A percentile compares a stretch with the other conserved stretches of the same genome.
These are phyloP conservation scores for Turdus rufiventris DNA, from an alignment of 2,113 vertebrate genomes.

Conservation along the genomic window DNA sequence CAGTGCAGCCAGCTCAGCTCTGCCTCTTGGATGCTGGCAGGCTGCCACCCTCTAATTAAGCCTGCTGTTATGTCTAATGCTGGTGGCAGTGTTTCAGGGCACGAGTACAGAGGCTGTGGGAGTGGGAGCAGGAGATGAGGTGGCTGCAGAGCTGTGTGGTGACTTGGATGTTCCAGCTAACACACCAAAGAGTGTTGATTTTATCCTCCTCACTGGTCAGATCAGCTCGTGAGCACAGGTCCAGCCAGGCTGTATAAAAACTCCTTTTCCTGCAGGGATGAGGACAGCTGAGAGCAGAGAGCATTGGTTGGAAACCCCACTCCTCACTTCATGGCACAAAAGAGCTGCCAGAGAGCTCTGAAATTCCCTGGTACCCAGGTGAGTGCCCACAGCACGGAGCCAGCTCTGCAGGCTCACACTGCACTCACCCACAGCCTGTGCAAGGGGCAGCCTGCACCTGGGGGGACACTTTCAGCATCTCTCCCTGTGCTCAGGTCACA, in stretches of 20 bases:
- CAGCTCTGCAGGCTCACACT: neutral
- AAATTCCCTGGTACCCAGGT: neutral
- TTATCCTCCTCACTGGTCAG: neutral
- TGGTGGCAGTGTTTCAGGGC: neutral
- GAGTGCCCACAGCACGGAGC: neutral
- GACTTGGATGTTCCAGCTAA: neutral
- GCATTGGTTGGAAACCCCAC: fast-evolving
- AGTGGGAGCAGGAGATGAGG: neutral
- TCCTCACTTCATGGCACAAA: neutral
- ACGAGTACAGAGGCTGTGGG: neutral
- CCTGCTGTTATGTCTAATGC: neutral
- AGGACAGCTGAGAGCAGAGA: neutral
- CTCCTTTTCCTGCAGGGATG: neutral
- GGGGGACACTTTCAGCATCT: neutral
- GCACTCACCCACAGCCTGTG: fast-evolving
- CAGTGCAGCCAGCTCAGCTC: neutral
- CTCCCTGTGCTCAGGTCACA: neutral
- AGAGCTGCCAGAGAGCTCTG: neutral
- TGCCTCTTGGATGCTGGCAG: constrained; percentile 21
- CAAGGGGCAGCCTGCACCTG: neutral
- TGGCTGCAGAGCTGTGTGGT: neutral
- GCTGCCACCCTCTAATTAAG: constrained; percentile 14
- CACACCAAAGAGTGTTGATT: neutral
- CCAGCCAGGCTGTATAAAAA: neutral
- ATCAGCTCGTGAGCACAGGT: neutral